Conservation (phyloP, 2,888 invertebrate species). For the Darwinula stevensoni region DNA sequence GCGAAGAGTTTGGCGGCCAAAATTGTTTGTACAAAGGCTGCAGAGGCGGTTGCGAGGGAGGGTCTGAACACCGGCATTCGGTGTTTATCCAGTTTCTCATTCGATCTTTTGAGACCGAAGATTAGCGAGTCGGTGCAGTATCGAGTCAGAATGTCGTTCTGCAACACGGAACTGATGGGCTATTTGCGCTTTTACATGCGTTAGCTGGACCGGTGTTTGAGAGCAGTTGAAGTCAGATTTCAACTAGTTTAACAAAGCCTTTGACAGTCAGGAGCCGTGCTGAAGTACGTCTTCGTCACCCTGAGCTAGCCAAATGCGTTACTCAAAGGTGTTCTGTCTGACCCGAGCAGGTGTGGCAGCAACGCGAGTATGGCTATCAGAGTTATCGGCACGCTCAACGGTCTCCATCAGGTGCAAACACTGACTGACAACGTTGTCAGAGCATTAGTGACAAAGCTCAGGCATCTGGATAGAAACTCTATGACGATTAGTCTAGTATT, state of each 20-base stretch:
- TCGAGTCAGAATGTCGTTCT: slow-evolving; percentile 1
- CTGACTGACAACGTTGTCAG: slow-evolving; percentile 1
- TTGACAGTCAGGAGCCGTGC: no score
- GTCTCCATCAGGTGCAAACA: not conserved
- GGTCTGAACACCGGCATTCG: slow-evolving; percentile 1
- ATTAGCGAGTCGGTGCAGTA: not conserved
- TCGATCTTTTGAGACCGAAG: slow-evolving; percentile 2
- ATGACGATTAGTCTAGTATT: not conserved
- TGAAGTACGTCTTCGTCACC: no score
- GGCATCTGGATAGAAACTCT: not conserved
- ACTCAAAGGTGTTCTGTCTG: not conserved
- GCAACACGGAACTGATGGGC: slow-evolving; percentile 1
- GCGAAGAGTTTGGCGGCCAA: not conserved
- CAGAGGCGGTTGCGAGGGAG: slow-evolving; percentile 1
- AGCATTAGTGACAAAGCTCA: not conserved
- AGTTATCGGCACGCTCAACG: not conserved
- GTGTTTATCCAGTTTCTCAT: slow-evolving; percentile 1
- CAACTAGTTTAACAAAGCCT: no score
- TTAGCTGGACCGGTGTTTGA: no score
- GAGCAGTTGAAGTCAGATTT: no score
- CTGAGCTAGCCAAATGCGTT: no score
- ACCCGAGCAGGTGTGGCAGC: slow-evolving; percentile 1
- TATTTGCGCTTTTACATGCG: no score
- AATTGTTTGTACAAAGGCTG: not conserved
- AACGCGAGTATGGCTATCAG: slow-evolving; percentile 1